Conservation (phyloP, 92 coral and sea anemone genomes). For the Metridium senile region DNA sequence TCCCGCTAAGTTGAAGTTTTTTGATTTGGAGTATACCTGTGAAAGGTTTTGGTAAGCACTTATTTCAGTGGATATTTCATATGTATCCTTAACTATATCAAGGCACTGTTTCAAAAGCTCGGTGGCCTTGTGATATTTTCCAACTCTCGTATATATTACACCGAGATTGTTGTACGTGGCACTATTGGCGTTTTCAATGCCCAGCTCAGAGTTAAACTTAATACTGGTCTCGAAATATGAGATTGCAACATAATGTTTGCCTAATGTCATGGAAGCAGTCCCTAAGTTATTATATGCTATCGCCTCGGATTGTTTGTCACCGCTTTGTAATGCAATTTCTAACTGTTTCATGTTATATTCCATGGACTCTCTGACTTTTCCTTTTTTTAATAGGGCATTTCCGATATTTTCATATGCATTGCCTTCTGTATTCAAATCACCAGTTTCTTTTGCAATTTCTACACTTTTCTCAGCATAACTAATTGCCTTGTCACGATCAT, state of each 20-base stretch:
- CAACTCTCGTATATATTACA: not conserved
- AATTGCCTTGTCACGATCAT: not conserved
- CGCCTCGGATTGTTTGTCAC: slow-evolving; percentile 5
- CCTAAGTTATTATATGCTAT: not conserved
- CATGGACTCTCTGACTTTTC: not conserved
- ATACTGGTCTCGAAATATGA: not conserved
- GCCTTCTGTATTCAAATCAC: not conserved
- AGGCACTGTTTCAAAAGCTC: not conserved
- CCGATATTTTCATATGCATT: not conserved
- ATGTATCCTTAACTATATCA: not conserved
- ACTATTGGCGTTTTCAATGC: not conserved
- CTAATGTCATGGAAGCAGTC: not conserved
- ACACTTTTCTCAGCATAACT: not conserved
- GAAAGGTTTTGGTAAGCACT: not conserved
- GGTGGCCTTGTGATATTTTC: not conserved
- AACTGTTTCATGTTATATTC: not conserved
- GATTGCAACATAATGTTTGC: not conserved
- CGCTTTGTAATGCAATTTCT: not conserved
- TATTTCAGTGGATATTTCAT: not conserved
- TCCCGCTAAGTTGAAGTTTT: not conserved
- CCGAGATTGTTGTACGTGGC: not conserved
- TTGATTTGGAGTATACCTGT: not conserved
- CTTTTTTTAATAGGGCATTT: not conserved
- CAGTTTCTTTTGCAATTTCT: slow-evolving; percentile 1
- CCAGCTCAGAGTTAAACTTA: not conserved